A percentile compares a stretch with the other conserved stretches of the same genome.
These are phyloP conservation scores for Artibeus lituratus DNA, from an alignment of 2,797 vertebrate genomes.

Conservation along the genomic window DNA sequence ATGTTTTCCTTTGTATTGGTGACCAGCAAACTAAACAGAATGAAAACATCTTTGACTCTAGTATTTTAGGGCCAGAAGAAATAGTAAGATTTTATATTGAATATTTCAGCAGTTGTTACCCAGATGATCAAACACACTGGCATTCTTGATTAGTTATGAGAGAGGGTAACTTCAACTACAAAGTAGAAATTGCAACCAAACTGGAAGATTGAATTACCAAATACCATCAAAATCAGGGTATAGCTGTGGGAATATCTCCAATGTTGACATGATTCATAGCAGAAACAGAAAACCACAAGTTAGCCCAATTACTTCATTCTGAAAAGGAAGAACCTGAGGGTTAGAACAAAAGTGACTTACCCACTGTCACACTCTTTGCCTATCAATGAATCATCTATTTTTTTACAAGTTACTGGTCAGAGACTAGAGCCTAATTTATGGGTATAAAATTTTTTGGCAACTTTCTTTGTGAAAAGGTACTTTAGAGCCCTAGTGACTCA, in stretches of 20 bases:
- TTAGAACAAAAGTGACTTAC: neutral
- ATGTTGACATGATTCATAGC: neutral
- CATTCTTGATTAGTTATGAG: neutral
- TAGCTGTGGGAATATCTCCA: neutral
- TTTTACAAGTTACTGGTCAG: neutral
- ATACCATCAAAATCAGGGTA: neutral
- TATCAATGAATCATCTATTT: neutral
- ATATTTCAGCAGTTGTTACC: neutral
- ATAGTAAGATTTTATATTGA: neutral
- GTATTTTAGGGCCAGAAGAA: neutral
- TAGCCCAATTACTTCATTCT: neutral
- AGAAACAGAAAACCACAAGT: neutral
- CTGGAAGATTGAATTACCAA: neutral
- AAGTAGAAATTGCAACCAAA: neutral
- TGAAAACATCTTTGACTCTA: neutral
- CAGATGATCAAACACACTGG: neutral
- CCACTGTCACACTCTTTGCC: neutral
- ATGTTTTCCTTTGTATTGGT: neutral
- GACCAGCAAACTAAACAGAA: neutral
- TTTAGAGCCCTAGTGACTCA: neutral
- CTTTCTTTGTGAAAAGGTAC: neutral
- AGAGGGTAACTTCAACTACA: neutral
- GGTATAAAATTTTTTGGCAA: neutral
- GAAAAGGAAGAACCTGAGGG: neutral
- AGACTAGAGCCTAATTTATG: neutral